Conservation (phyloP, 2,797 vertebrate species). For the Anguilla marmorata region DNA sequence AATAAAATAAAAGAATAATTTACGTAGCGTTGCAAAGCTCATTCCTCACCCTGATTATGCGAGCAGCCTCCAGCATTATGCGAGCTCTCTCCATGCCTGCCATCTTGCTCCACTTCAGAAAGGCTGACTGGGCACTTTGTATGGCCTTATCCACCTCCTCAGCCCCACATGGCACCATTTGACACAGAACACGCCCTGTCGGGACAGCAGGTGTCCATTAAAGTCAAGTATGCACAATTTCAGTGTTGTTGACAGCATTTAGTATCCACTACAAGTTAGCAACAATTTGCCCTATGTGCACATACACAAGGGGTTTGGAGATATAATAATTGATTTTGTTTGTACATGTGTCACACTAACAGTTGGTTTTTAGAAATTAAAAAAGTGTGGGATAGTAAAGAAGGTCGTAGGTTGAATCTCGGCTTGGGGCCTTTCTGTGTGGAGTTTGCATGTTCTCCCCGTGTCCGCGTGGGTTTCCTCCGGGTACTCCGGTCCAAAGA, state of each 20-base stretch:
- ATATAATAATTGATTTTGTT: no score
- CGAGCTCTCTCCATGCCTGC: constrained; percentile 86
- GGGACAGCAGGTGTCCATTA: neutral
- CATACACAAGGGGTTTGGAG: neutral
- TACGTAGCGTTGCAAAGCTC: no score
- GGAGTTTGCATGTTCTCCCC: no score
- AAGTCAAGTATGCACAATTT: neutral
- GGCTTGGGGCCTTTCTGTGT: no score
- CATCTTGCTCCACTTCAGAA: constrained; percentile 82
- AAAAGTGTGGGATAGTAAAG: no score
- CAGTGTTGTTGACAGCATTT: neutral
- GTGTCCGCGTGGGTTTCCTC: no score
- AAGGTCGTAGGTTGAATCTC: no score
- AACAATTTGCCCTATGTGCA: neutral
- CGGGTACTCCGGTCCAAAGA: no score
- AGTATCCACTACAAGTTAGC: neutral
- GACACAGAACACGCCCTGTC: constrained; percentile 83
- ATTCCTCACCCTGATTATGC: constrained; percentile 84
- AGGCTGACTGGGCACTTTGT: constrained; percentile 83
- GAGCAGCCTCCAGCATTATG: constrained; percentile 88
- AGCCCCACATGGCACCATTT: constrained; percentile 79
- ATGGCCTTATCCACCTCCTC: constrained; percentile 88
- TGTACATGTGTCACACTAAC: neutral
- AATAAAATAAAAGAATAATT: neutral
- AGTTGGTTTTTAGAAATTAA: no score